Base-by-base conservation (phyloP, 2,888 invertebrate species). In the Melikaiella ostensackeni region DNA sequence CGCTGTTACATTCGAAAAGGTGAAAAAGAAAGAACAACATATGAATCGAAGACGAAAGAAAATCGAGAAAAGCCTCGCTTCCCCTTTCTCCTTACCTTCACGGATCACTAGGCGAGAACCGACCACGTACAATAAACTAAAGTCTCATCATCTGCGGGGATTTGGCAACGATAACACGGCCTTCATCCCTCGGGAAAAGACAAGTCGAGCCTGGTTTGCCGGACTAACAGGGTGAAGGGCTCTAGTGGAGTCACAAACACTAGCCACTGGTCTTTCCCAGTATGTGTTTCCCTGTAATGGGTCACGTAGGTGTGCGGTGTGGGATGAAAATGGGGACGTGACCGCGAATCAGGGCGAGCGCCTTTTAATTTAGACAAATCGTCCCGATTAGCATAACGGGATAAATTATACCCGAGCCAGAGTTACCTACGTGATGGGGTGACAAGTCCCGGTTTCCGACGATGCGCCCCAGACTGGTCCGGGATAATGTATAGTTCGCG, bases 301-400 rank as follows among this genome's bases (percentile, higher is more conserved):
- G 16, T 61, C 57, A 57, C 59, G 57, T 63, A 13, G 30, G 62
- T 57, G 78, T 74, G 75, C 16, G 76, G 50, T 42, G 59, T 63
- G 75, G 64, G 24, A 64, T 66, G 77, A 66, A 75, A 75, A 80
- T 79, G 77, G 81, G 80, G 80, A 81, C 77, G 79, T 79, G 80
- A 81, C 81, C 83, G 83, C 84, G 83, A 83, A 86, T 84, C 84
- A 84, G 77, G 61, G 77, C 81, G 84, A 85, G 85, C 84, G 88
- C 89, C 91, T 91, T 91, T 91, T 91, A 91, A 91, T 91, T 91
- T 91, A 91, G 91, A 91, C 91, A 91, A 91, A 91, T 91, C 89
- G 91, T 89, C 84, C 83, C 90, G 91, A 91, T 91, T 91, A 91
- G 91, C 91, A 91, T 91, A 91, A 91, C 91, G 90, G 91, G 89